phyloP scores from a whole-genome alignment of 2,888 invertebrate species.

The Lasioglossum figueresi region DNA sequence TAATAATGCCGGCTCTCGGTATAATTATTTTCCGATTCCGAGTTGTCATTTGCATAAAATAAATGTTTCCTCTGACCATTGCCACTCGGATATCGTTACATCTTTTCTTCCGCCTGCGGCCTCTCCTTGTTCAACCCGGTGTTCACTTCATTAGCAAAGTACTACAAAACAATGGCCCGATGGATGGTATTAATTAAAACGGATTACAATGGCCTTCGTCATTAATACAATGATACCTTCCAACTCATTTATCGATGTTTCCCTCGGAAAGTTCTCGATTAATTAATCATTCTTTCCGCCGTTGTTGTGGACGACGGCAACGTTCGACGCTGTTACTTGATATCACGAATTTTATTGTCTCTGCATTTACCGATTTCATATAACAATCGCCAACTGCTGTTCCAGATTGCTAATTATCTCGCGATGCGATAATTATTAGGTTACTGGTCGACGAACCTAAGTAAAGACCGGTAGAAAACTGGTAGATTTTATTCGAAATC shows the following conservation, averaged over 20 bases:
- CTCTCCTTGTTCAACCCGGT: not conserved
- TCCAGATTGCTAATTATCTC: not conserved
- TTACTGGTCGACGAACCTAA: not conserved
- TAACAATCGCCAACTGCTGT: not conserved
- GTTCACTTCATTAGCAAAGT: not conserved
- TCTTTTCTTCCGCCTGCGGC: not conserved
- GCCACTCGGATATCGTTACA: constrained; percentile 24
- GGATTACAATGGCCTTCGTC: not conserved
- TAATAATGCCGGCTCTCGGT: not conserved
- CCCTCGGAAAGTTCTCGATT: not conserved
- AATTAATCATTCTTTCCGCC: not conserved
- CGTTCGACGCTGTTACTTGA: not conserved
- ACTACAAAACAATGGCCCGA: constrained; percentile 3
- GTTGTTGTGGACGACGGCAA: not conserved
- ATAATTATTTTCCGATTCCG: constrained; percentile 10
- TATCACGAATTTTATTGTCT: not conserved
- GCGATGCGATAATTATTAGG: not conserved
- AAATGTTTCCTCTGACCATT: not conserved
- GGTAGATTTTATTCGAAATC: too few species aligned
- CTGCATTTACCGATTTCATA: not conserved
- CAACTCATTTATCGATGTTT: not conserved
- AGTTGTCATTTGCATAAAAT: not conserved
- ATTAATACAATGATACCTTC: constrained; percentile 7
- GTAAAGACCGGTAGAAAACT: not conserved
- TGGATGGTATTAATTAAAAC: constrained; percentile 21